Base-by-base conservation (phyloP, 2,113 vertebrate species). In the Tachysurus vachellii region DNA sequence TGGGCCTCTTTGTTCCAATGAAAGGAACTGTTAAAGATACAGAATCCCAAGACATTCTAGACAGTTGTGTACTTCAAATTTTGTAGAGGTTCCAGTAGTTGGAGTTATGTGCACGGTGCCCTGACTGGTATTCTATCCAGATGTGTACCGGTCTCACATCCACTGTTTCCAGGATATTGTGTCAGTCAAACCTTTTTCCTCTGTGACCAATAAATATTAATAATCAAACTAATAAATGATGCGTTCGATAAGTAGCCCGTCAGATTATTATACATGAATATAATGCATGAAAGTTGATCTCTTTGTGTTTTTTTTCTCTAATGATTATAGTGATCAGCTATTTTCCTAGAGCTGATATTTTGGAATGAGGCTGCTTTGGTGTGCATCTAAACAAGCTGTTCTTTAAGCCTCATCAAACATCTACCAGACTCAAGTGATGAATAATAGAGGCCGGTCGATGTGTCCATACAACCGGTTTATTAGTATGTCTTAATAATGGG, bases 271-370 rank as follows among this genome's bases (percentile, higher is more conserved):
- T 87, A 84, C 84, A 54, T 88, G n/a, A 84, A 68, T 54, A 61
- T 54, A 83, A 23, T 50, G 64, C 50, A 83, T 80, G 44, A 62
- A 64, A 82, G 64, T 31, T 59, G 23, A 19, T 64, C 66, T 81
- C 83, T 21, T 62, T 62, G 5, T 80, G 8, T 54, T 83, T 88
- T 68, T 28, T 68, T 42, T 0, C n/a, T 68, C 81, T 80, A 79
- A 85, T 92, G 91, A 94, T 93, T 94, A 91, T 90, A 83, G 88
- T 93, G 92, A 94, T 94, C 90, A 93, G 91, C 86, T 85, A 75
- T 86, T 87, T 92, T 93, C 86, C 73, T 42, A 5, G 8, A 13
- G 83, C 81, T 28, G 28, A 42, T 23, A 73, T 44, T 54, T 83
- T 57, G 50, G 68, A 89, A 50, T 28, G 42, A 17, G 54, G 73